phyloP scores from a whole-genome alignment of 2,888 invertebrate species.

The Aelia acuminata region DNA sequence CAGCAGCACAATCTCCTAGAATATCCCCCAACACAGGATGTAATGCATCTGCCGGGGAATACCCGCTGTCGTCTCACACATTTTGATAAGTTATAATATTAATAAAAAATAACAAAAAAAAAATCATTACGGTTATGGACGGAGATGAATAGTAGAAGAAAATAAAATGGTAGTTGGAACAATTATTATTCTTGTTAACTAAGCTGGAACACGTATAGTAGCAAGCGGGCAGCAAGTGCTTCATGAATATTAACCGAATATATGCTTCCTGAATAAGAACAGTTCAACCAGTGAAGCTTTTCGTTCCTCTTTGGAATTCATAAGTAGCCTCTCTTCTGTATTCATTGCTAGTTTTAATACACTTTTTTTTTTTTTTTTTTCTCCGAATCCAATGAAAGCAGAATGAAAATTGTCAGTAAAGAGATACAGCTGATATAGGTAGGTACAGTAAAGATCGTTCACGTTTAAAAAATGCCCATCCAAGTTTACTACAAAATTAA shows the following conservation, averaged over 20 bases:
- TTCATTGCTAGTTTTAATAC: neutral
- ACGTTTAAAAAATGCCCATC: too few relatives aligned
- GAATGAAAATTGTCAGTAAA: too few relatives aligned
- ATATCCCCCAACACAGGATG: neutral
- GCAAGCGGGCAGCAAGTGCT: neutral
- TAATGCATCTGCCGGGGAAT: conserved; percentile 2
- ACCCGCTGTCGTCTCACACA: neutral
- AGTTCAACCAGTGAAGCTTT: neutral
- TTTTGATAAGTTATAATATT: neutral
- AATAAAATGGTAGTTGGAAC: neutral
- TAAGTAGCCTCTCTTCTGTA: neutral
- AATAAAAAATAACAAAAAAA: neutral
- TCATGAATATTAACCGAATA: neutral
- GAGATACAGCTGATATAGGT: neutral
- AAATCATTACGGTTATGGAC: neutral
- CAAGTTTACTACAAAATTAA: too few relatives aligned
- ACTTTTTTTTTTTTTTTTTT: neutral
- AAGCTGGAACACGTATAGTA: neutral
- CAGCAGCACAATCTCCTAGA: conserved; percentile 6
- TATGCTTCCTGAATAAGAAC: conserved; percentile 7
- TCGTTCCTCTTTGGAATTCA: neutral
- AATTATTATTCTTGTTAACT: neutral
- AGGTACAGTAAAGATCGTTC: too few relatives aligned
- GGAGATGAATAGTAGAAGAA: neutral
- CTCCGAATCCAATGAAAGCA: neutral